A percentile compares a stretch with the other conserved stretches of the same genome.
Evolutionary conservation across 2,113 vertebrate species (phyloP).

Genomic region (Pomatorhinus ruficollis): DNA sequence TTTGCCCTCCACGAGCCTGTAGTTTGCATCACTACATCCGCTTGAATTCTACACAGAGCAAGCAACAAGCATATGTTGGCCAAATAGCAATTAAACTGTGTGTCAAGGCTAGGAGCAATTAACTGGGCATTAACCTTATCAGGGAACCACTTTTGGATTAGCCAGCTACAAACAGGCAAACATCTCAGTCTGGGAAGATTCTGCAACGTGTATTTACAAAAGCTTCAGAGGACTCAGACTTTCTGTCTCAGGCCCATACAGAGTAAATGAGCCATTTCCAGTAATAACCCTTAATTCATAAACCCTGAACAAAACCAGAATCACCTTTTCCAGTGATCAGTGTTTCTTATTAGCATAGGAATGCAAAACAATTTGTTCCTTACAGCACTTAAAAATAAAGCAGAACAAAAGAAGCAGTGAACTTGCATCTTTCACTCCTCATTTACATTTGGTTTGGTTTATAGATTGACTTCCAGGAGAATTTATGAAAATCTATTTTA

Average conservation of each 20-base stretch:
- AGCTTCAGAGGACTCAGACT: conserved; percentile 53
- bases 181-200: conserved; percentile 39
- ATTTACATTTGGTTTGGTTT: background rate
- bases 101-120: conserved; percentile 73
- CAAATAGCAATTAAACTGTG: conserved; percentile 70
- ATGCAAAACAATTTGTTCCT: background rate
- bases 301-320: conserved; percentile 37
- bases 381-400: background rate
- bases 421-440: background rate
- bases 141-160: conserved; percentile 62
- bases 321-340: conserved; percentile 21
- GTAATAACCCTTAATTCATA: conserved; percentile 29
- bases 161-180: conserved; percentile 59
- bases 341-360: background rate
- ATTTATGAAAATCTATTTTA: background rate
- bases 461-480: background rate
- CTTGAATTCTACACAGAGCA: conserved; percentile 60
- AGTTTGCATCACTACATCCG: conserved; percentile 55
- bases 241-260: conserved; percentile 14
- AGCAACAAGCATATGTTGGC: conserved; percentile 68
- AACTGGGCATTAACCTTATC: conserved; percentile 76
- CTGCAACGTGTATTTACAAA: conserved; percentile 60
- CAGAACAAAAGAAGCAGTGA: background rate
- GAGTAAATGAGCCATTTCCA: conserved; percentile 22
- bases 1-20: conserved; percentile 70